phyloP scores from a whole-genome alignment of 2,113 vertebrate genomes.

The Osmerus eperlanus region DNA sequence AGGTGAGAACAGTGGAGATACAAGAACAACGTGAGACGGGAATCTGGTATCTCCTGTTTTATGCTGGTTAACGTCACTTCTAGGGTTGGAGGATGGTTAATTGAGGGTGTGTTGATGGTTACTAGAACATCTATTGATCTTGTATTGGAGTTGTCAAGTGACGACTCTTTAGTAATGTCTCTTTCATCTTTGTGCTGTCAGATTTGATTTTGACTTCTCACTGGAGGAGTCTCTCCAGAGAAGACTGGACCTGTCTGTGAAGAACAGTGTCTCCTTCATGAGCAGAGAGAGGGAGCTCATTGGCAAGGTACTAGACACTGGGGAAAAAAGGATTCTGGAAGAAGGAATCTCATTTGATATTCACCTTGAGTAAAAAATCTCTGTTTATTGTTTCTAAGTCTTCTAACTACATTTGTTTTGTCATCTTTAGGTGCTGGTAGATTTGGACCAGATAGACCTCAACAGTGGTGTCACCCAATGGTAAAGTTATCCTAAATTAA shows the following conservation, averaged over 20 bases:
- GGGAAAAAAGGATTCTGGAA: background rate
- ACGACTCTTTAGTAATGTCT: background rate
- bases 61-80: too few species aligned
- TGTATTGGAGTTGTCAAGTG: background rate
- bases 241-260: constrained; percentile 83
- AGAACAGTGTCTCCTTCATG: constrained; percentile 87
- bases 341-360: background rate
- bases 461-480: constrained; percentile 77
- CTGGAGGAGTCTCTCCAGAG: constrained; percentile 77
- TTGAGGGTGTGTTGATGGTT: too few species aligned
- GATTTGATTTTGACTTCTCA: constrained; percentile 88
- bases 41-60: background rate
- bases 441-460: constrained; percentile 80
- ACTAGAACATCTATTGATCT: too few species aligned
- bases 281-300: constrained; percentile 83
- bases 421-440: constrained; percentile 75
- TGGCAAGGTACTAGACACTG: constrained; percentile 76
- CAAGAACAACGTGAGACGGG: too few species aligned
- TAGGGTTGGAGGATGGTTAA: too few species aligned
- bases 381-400: background rate
- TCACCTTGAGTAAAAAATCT: background rate
- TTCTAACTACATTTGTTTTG: background rate
- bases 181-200: constrained; percentile 35
- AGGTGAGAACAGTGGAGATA: constrained; percentile 62
- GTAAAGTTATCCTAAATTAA: constrained; percentile 65